Evolutionary conservation across 2,113 vertebrate species (phyloP).

Genomic region (Chaetorhynchus papuensis): DNA sequence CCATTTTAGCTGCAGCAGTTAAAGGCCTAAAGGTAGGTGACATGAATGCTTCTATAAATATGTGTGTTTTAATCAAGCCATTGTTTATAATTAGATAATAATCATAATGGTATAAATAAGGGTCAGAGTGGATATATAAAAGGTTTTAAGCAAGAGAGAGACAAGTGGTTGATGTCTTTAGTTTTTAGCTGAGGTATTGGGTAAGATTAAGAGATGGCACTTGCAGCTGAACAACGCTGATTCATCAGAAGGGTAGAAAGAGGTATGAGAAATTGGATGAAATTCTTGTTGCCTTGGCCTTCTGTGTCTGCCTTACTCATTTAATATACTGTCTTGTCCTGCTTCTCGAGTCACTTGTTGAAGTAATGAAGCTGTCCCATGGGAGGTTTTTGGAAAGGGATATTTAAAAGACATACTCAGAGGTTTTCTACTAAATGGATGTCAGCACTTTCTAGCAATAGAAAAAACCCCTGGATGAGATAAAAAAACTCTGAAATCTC

Average conservation of each 20-base stretch:
- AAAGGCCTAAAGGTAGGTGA: slow-evolving; percentile 19
- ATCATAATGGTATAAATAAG: background rate
- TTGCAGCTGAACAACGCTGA: background rate
- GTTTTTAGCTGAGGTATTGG: background rate
- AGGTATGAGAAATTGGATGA: background rate
- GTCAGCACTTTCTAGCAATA: background rate
- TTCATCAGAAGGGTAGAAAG: background rate
- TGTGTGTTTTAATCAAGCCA: slow-evolving; percentile 14
- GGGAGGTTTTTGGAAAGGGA: background rate
- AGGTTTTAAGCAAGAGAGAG: background rate
- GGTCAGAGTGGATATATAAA: background rate
- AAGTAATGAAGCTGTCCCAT: background rate
- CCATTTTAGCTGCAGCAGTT: slow-evolving; percentile 23
- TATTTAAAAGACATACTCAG: background rate
- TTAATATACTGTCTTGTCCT: background rate
- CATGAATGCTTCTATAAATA: slow-evolving; percentile 25
- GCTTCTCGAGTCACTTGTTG: background rate
- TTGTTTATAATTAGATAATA: slow-evolving; percentile 29
- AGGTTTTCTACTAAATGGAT: background rate
- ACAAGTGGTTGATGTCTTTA: background rate
- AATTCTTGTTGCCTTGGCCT: background rate
- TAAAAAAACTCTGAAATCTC: background rate
- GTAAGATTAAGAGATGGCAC: background rate
- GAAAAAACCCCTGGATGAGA: background rate
- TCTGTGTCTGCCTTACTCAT: background rate